phyloP scores from a whole-genome alignment of 2,797 vertebrate genomes.

The Thripadectes ignobilis region DNA sequence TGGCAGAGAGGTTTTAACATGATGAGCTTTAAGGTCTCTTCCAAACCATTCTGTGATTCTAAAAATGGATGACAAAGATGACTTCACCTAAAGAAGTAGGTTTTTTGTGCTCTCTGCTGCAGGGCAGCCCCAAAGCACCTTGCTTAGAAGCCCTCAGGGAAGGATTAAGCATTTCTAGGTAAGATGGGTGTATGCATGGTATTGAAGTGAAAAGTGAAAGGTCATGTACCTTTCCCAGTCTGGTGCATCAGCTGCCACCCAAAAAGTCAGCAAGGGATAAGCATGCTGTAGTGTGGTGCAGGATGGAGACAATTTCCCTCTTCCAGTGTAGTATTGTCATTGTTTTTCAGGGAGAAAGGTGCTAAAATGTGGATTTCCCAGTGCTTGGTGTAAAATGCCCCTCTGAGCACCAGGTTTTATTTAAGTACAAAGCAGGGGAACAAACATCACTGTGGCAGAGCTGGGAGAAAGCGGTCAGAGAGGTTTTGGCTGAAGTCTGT shows the following conservation, averaged over 20 bases:
- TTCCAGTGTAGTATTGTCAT: neutral
- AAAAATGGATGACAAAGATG: neutral
- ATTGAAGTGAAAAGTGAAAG: neutral
- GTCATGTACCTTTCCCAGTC: neutral
- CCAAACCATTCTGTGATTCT: neutral
- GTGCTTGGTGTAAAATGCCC: neutral
- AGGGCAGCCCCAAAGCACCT: neutral
- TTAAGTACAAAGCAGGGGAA: neutral
- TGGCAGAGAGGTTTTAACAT: neutral
- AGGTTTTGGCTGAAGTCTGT: neutral
- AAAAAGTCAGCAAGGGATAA: neutral
- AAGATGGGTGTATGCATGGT: neutral
- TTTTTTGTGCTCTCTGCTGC: neutral
- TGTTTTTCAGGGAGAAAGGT: neutral
- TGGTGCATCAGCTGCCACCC: neutral
- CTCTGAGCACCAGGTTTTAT: fast-evolving
- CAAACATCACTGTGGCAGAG: neutral
- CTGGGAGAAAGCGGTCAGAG: neutral
- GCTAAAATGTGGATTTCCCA: neutral
- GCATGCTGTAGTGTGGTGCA: fast-evolving
- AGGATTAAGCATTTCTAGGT: neutral
- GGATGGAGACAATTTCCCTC: neutral
- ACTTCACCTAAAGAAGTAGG: neutral
- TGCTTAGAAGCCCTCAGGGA: neutral
- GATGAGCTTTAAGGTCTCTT: neutral